phyloP scores from a whole-genome alignment of 2,888 invertebrate genomes.

The Brachyopa scutellaris region DNA sequence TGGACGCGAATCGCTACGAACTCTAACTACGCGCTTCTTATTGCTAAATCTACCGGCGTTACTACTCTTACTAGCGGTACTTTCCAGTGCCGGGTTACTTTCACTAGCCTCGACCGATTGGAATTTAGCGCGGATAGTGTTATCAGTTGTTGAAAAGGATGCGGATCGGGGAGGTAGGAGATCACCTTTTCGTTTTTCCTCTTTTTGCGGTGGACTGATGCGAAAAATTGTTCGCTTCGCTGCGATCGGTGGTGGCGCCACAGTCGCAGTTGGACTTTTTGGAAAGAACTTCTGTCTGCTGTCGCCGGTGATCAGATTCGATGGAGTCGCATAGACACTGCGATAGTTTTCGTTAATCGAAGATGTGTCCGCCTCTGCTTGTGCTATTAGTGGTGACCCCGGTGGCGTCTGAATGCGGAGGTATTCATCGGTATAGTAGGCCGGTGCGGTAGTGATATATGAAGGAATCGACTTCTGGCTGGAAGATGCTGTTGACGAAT shows the following conservation, averaged over 20 bases:
- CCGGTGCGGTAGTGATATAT: slow-evolving; percentile 76
- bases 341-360: slow-evolving; percentile 80
- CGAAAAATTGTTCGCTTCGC: slow-evolving; percentile 72
- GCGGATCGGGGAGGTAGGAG: slow-evolving; percentile 26
- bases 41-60: slow-evolving; percentile 78
- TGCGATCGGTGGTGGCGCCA: slow-evolving; percentile 76
- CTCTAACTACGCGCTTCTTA: slow-evolving; percentile 80
- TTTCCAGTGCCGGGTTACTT: neutral
- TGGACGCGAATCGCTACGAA: slow-evolving; percentile 81
- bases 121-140: too few relatives aligned
- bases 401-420: slow-evolving; percentile 79
- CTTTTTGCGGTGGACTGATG: slow-evolving; percentile 58
- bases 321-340: slow-evolving; percentile 80
- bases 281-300: slow-evolving; percentile 77
- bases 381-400: slow-evolving; percentile 38
- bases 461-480: slow-evolving; percentile 47
- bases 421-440: slow-evolving; percentile 80
- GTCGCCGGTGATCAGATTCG: slow-evolving; percentile 78
- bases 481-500: slow-evolving; percentile 51
- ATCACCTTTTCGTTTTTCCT: slow-evolving; percentile 58
- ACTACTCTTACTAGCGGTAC: slow-evolving; percentile 75
- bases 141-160: slow-evolving; percentile 40
- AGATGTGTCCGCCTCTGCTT: slow-evolving; percentile 74
- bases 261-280: slow-evolving; percentile 76
- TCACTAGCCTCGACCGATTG: slow-evolving; percentile 16